Base-by-base conservation (phyloP, 2,888 invertebrate species). In the Agonopterix subpropinquella region DNA sequence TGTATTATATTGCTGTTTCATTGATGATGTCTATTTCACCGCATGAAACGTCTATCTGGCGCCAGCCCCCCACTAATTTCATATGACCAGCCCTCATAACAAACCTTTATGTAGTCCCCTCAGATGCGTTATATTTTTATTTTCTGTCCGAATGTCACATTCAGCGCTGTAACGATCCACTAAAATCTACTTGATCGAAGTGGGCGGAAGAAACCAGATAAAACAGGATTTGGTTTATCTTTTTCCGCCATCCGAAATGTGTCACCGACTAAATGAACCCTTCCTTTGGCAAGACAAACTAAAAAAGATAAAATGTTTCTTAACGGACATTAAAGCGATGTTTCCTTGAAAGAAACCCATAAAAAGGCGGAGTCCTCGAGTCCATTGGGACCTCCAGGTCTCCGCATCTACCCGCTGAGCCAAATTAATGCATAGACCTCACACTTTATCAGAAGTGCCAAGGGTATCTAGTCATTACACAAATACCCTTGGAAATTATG, bases 241-340 rank as follows among this genome's bases (percentile, higher is more conserved):
- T 72, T 74, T 77, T 70, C 67, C 64, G 65, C 63, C 70, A 80
- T 81, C 83, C 73, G 73, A 73, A 78, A 71, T 78, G 77, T 82
- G 83, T 81, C 78, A 77, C 80, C 59, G 67, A 70, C 67, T 75
- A 75, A 77, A 81, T 77, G 76, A 83, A 86, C 85, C 86, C 87
- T 81, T 85, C 77, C 67, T 65, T 77, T 73, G 61, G 62, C 67
- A 57, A 73, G 77, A 80, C 78, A 81, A 81, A 84, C 80, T 81
- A 80, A 77, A 77, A 82, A 79, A 85, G 84, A 85, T 85, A 87
- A 87, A 87, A 86, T 77, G 79, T 75, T 79, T 77, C 74, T 80
- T 76, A 81, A 76, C 77, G 75, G 73, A 82, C 84, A 85, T 86
- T 86, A 86, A 80, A 82, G 83, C 70, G 73, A 65, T 71, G 77